Conservation (phyloP, 2,888 invertebrate species). For the Brachyptera risi region DNA sequence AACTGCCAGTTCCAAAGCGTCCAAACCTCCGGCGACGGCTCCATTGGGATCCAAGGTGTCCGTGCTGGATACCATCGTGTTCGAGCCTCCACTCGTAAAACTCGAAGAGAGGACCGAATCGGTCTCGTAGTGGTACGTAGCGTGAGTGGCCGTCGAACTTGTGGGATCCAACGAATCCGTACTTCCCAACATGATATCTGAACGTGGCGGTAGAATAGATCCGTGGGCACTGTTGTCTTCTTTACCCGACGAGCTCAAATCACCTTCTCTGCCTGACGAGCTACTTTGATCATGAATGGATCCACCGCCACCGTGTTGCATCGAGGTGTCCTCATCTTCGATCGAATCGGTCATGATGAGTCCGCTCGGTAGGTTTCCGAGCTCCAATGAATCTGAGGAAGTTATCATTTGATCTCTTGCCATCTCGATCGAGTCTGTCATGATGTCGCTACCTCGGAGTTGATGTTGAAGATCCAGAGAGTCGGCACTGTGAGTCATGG, state of each 20-base stretch:
- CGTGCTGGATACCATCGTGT: constrained; percentile 76
- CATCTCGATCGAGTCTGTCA: constrained; percentile 56
- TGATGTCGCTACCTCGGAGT: constrained; percentile 42
- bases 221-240: constrained; percentile 40
- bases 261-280: constrained; percentile 47
- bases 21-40: constrained; percentile 50
- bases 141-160: constrained; percentile 75
- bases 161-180: constrained; percentile 72
- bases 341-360: constrained; percentile 46
- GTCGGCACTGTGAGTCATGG: constrained; percentile 42
- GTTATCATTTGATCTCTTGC: constrained; percentile 45
- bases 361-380: constrained; percentile 41
- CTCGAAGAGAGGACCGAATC: constrained; percentile 84
- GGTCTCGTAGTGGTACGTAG: constrained; percentile 78
- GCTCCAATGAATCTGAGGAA: constrained; percentile 51
- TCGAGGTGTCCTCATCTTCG: constrained; percentile 46
- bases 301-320: constrained; percentile 37
- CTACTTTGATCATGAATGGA: constrained; percentile 46
- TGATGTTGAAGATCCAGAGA: constrained; percentile 49
- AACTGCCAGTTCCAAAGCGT: constrained; percentile 43
- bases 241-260: constrained; percentile 46
- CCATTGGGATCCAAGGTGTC: constrained; percentile 62
- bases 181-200: constrained; percentile 55
- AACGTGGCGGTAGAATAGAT: constrained; percentile 43
- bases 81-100: constrained; percentile 77